These are phyloP conservation scores for Stomatorhinus ivindoensis DNA, from an alignment of 2,113 vertebrate species.

Conservation along the genomic window DNA sequence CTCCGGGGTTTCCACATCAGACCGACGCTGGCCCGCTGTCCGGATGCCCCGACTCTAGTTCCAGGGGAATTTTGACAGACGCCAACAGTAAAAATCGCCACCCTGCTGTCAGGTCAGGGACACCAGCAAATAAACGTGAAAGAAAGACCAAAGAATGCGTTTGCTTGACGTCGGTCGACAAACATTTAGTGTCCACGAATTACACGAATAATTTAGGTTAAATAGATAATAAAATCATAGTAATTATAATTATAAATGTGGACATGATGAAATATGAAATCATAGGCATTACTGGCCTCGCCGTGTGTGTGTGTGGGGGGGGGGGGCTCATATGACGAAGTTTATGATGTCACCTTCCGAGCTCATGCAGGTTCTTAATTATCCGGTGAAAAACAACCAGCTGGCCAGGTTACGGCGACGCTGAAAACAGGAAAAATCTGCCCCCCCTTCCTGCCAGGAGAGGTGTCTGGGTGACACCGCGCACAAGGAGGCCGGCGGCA, in stretches of 20 bases:
- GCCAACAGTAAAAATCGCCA: not conserved
- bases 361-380: conserved; percentile 1
- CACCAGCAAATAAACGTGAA: not conserved
- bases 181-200: not conserved
- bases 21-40: not conserved
- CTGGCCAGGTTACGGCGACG: conserved; percentile 48
- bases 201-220: not conserved
- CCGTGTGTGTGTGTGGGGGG: not conserved
- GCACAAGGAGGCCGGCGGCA: conserved; percentile 64
- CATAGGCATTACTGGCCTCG: not conserved
- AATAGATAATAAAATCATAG: not conserved
- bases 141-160: not conserved
- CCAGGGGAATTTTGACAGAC: not conserved
- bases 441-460: conserved; percentile 62
- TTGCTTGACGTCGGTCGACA: not conserved
- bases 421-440: conserved; percentile 90
- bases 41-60: not conserved
- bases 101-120: not conserved
- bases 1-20: not conserved
- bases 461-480: conserved; percentile 48
- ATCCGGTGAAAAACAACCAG: not conserved
- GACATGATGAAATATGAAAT: not conserved
- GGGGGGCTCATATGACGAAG: not conserved
- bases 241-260: not conserved
- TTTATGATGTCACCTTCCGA: not conserved